Evolutionary conservation across 2,888 invertebrate genomes (phyloP).

Genomic region (Calameuta filiformis): DNA sequence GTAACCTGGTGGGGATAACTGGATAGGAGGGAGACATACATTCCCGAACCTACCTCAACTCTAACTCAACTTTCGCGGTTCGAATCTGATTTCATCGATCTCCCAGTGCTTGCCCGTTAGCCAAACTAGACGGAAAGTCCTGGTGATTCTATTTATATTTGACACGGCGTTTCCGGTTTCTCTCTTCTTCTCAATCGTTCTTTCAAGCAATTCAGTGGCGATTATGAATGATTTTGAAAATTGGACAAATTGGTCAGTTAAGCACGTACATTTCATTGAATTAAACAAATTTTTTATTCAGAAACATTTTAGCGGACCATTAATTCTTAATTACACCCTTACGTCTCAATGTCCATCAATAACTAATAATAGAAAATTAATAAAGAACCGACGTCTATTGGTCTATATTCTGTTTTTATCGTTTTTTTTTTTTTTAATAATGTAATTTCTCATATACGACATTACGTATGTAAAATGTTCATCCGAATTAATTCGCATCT

Average conservation of each 20-base stretch:
- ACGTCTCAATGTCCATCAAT: no score
- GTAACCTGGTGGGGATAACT: not conserved
- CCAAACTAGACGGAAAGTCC: slow-evolving; percentile 10
- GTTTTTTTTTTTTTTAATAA: not conserved
- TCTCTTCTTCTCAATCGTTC: not conserved
- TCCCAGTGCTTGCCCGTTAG: slow-evolving; percentile 26
- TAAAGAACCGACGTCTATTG: not conserved
- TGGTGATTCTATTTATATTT: slow-evolving; percentile 9
- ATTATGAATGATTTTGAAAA: not conserved
- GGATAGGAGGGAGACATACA: slow-evolving; percentile 14
- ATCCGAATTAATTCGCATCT: not conserved
- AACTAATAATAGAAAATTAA: not conserved
- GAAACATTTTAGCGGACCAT: no score
- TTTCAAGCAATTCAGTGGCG: not conserved
- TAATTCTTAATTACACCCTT: no score
- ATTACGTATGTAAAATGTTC: not conserved
- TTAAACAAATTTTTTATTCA: no score
- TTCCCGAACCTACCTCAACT: slow-evolving; percentile 63
- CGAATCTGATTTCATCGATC: slow-evolving; percentile 61
- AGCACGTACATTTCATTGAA: not conserved
- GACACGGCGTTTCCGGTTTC: not conserved
- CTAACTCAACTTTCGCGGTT: slow-evolving; percentile 59
- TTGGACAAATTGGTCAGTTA: not conserved
- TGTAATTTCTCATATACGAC: not conserved
- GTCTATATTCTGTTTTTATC: not conserved